phyloP scores from a whole-genome alignment of 1,140 invertebrate genomes.

The Caenorhabditis latens region DNA sequence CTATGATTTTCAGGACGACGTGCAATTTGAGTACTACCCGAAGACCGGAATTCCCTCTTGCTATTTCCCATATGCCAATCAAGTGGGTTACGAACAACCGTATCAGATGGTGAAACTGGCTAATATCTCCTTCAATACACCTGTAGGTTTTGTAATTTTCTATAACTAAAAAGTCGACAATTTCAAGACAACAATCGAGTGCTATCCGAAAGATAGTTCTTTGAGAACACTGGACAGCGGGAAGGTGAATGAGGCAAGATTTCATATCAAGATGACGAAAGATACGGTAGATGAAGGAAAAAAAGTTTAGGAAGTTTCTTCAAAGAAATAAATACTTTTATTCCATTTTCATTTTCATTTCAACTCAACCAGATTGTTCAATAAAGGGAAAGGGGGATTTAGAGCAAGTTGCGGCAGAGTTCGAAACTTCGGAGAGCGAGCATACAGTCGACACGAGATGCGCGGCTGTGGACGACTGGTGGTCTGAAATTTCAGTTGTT shows the following conservation, averaged over 20 bases:
- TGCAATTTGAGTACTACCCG: conserved; percentile 27
- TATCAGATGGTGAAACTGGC: conserved; percentile 38
- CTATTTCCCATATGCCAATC: conserved; percentile 21
- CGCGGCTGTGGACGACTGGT: conserved; percentile 25
- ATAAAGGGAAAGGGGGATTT: neutral
- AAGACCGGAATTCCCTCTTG: conserved; percentile 10
- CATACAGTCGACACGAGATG: conserved; percentile 33
- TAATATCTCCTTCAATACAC: conserved; percentile 9
- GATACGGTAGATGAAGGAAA: neutral
- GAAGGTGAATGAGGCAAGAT: conserved; percentile 1
- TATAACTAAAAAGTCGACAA: too few relatives aligned
- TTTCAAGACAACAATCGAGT: conserved; percentile 26
- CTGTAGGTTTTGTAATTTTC: neutral
- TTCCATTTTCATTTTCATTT: neutral
- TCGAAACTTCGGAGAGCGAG: conserved; percentile 41
- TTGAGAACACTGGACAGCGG: neutral
- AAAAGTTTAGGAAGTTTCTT: neutral
- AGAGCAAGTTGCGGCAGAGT: conserved; percentile 42
- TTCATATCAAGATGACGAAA: conserved; percentile 27
- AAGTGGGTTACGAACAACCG: conserved; percentile 12
- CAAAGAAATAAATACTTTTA: conserved; percentile 4
- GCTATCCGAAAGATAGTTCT: neutral
- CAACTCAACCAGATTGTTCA: conserved; percentile 17
- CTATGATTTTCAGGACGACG: conserved; percentile 9
- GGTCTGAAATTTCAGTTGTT: neutral